phyloP scores from a whole-genome alignment of 2,113 vertebrate genomes.

The Dolichallabes microphthalmus region DNA sequence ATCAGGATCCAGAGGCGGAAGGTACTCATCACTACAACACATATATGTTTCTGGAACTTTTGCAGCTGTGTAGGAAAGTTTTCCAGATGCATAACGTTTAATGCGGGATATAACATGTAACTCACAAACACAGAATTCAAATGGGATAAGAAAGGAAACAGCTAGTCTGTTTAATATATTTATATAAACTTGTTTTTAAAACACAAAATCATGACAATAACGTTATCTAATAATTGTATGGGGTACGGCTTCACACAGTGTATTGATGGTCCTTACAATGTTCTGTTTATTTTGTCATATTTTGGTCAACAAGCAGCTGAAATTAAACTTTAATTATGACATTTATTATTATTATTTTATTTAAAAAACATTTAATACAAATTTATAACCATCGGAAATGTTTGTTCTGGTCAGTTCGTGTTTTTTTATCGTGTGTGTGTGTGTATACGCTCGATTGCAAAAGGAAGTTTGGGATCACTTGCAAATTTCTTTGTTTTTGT shows the following conservation, averaged over 20 bases:
- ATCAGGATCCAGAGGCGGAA: conserved; percentile 87
- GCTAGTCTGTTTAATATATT: not conserved
- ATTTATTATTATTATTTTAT: too few relatives aligned
- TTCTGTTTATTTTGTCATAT: conserved; percentile 9
- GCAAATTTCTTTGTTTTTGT: too few relatives aligned
- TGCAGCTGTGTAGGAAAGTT: not conserved
- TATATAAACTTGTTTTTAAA: not conserved
- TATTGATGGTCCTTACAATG: not conserved
- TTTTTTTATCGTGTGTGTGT: too few relatives aligned
- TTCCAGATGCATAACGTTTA: not conserved
- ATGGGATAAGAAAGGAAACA: not conserved
- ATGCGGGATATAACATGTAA: not conserved
- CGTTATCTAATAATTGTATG: not conserved
- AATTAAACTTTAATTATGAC: too few relatives aligned
- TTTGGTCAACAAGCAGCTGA: not conserved
- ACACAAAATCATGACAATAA: not conserved
- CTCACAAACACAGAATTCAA: not conserved
- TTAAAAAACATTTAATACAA: too few relatives aligned
- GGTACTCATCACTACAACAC: conserved; percentile 66
- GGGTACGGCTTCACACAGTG: not conserved
- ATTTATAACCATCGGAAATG: not conserved
- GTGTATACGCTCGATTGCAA: too few relatives aligned
- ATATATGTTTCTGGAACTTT: not conserved
- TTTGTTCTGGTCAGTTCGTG: not conserved
- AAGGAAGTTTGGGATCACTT: too few relatives aligned